Percentiles rank a stretch among this genome's conserved stretches.
Conservation (phyloP, 1,140 invertebrate genomes). For the honey bee (Apis mellifera) region DNA sequence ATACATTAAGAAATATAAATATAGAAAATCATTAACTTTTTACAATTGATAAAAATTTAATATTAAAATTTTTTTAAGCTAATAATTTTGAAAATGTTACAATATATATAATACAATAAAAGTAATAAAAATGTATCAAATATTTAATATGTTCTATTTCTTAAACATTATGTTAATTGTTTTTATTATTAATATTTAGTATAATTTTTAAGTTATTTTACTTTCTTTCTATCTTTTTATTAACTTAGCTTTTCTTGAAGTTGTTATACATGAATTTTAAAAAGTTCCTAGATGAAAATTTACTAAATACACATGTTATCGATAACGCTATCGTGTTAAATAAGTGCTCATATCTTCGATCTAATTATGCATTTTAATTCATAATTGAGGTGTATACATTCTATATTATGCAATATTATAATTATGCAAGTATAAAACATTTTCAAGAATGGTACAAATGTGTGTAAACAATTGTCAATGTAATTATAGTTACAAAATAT, state of each 20-base stretch:
- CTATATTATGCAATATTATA: background rate
- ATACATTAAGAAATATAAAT: too few relatives aligned
- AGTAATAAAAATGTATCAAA: background rate
- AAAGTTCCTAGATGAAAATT: constrained; percentile 9
- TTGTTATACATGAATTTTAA: background rate
- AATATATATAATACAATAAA: too few relatives aligned
- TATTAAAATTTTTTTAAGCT: background rate
- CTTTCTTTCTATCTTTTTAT: background rate
- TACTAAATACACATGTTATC: background rate
- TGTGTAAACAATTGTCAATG: background rate
- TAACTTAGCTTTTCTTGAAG: background rate
- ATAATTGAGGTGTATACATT: constrained; percentile 13
- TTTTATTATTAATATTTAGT: background rate
- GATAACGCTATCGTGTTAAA: background rate
- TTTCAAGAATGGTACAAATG: background rate
- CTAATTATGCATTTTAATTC: constrained; percentile 5
- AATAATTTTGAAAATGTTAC: background rate
- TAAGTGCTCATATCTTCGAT: background rate
- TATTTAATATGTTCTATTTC: background rate
- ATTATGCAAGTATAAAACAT: constrained; percentile 23
- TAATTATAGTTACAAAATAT: background rate
- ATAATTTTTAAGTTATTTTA: background rate
- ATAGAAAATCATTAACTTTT: too few relatives aligned
- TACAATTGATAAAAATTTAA: background rate
- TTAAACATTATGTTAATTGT: background rate